Evolutionary conservation across 30 jellyfish, hydroid and myxozoan genomes (phyloP).

Genomic region (Pseudorhiza aurosa): DNA sequence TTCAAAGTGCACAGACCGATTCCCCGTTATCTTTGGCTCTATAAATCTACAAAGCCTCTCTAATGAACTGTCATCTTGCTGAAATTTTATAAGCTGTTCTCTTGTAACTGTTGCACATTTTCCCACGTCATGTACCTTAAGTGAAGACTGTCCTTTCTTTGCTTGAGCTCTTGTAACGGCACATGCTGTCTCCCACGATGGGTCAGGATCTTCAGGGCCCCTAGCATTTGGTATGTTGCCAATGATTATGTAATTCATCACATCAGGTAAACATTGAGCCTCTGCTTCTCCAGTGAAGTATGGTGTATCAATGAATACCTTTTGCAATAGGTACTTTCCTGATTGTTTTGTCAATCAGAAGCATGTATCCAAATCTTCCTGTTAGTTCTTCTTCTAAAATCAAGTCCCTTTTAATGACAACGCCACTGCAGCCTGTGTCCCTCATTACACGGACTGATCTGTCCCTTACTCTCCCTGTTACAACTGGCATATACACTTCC

Average conservation of each 20-base stretch:
- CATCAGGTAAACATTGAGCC: conserved; percentile 47
- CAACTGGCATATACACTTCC: conserved; percentile 47
- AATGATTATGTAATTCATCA: conserved; percentile 52
- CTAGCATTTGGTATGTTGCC: conserved; percentile 64
- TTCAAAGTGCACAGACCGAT: conserved; percentile 33
- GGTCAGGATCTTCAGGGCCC: conserved; percentile 42
- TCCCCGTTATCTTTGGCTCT: conserved; percentile 45
- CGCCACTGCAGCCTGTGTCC: conserved; percentile 54
- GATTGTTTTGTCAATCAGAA: conserved; percentile 30
- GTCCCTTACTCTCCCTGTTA: conserved; percentile 56
- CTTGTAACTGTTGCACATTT: conserved; percentile 39
- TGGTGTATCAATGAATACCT: conserved; percentile 31
- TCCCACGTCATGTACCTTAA: conserved; percentile 36
- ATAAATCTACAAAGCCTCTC: conserved; percentile 43
- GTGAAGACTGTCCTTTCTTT: conserved; percentile 34
- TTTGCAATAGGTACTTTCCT: conserved; percentile 60
- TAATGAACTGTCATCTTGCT: conserved; percentile 49
- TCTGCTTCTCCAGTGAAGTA: conserved; percentile 43
- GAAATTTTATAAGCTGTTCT: conserved; percentile 37
- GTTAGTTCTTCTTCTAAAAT: conserved; percentile 29
- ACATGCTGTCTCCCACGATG: conserved; percentile 39
- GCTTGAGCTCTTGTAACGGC: conserved; percentile 43
- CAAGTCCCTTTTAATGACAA: conserved; percentile 40
- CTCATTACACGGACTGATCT: conserved; percentile 39
- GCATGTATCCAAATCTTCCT: conserved; percentile 36